These are phyloP conservation scores for Megaptera novaeangliae DNA, from an alignment of 2,113 vertebrate species.

Conservation along the genomic window DNA sequence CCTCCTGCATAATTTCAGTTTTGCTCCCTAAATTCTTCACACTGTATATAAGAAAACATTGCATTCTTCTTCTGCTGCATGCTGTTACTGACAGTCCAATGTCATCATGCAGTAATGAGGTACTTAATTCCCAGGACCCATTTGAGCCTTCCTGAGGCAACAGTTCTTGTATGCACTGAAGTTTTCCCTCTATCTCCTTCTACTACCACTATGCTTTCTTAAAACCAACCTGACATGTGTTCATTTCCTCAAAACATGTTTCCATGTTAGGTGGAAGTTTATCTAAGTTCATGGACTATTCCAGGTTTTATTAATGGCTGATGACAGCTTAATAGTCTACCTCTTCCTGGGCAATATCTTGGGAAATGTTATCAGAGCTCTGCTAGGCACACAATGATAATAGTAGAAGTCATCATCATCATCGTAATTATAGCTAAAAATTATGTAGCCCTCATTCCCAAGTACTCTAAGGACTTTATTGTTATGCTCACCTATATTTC, in stretches of 20 bases:
- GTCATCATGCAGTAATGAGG: background rate
- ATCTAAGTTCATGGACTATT: background rate
- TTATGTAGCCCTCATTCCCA: background rate
- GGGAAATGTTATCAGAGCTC: background rate
- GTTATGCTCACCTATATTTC: background rate
- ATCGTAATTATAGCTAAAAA: background rate
- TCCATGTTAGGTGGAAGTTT: background rate
- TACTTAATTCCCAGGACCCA: background rate
- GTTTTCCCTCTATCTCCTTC: background rate
- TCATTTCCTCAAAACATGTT: background rate
- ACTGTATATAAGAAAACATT: background rate
- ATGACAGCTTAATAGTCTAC: background rate
- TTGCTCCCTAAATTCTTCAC: background rate
- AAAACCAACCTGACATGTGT: background rate
- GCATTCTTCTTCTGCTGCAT: background rate
- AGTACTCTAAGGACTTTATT: background rate
- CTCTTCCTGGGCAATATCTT: background rate
- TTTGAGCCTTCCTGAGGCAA: background rate
- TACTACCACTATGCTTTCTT: background rate
- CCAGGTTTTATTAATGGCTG: background rate
- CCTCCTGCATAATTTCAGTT: background rate
- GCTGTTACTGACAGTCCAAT: background rate
- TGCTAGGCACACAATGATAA: background rate
- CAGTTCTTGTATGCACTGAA: fast-evolving
- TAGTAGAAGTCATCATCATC: background rate